Percentiles rank a stretch among this genome's conserved stretches.
Evolutionary conservation across 2,113 vertebrate species (phyloP).

Genomic region (Hydrochoerus hydrochaeris): DNA sequence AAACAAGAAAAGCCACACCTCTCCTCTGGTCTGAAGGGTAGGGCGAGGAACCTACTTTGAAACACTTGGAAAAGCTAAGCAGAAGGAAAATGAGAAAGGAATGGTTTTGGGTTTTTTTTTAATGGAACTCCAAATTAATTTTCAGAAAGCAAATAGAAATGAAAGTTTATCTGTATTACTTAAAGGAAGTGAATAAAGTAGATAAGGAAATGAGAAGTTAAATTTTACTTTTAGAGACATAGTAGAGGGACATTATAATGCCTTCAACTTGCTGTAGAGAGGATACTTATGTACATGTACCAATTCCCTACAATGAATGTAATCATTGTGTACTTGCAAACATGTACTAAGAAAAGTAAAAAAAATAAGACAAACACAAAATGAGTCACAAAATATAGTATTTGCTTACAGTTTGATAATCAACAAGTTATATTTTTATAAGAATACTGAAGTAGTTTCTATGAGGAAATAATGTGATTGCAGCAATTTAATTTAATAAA

Average conservation of each 20-base stretch:
- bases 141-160: slow-evolving; percentile 43
- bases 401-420: background rate
- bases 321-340: background rate
- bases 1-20: background rate
- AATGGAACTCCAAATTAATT: background rate
- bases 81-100: background rate
- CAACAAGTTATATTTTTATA: background rate
- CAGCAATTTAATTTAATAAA: background rate
- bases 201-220: background rate
- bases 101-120: background rate
- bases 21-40: background rate
- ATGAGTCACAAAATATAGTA: background rate
- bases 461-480: background rate
- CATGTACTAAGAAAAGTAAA: background rate
- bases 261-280: background rate
- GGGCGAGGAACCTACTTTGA: background rate
- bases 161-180: background rate
- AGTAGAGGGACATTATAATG: background rate
- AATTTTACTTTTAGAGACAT: background rate
- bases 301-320: background rate
- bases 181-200: background rate
- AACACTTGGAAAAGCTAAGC: background rate
- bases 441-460: slow-evolving; percentile 1
- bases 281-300: background rate
- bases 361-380: background rate